Base-by-base conservation (phyloP, 2,113 vertebrate genomes). In the Leucopsar rothschildi region DNA sequence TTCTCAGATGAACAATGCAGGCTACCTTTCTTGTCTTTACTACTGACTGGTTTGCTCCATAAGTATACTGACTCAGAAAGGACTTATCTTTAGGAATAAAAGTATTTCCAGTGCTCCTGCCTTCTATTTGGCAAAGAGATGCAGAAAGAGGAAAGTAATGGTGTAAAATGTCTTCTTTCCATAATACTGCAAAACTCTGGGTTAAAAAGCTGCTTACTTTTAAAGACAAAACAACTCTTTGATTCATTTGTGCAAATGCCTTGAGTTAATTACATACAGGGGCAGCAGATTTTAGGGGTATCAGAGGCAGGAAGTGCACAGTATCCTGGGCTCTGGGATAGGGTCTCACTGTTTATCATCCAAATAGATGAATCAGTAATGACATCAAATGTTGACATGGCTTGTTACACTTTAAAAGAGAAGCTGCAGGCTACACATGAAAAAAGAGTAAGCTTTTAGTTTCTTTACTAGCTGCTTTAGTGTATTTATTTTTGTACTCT, bases 81-180 rank as follows among this genome's bases (percentile, higher is more conserved):
- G 5, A 18, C 3, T 44, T 15, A 20, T 31, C 87, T 81, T 63
- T 44, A 50, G 28, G 7, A 11, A 56, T 39, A 84, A 66, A 15
- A 28, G 5, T 37, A 12, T 45, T 68, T 65, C 9, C 22, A 35
- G 10, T 0, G 0, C 12, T 63, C 65, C 3, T 10, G 4, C 6
- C 17, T 17, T 69, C 15, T 23, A 18, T 49, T 69, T 81, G 31
- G 6, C 12, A 65, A 59, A 88, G 29, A 66, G 14, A 17, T 72
- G 8, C 8, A 72, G 55, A 68, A 72, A 87, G 12, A n/a, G 10
- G 60, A 59, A 2, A n/a, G 1, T 12, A 78, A 47, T 15, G 4
- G 7, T 6, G 15, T 60, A 25, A 25, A 45, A 60, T 37, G 28
- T 50, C 24, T 78, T 64, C n/a, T 79, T 79, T 49, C 21, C 18